Evolutionary conservation across 2,888 invertebrate genomes (phyloP).

Genomic region (Hirudinaria manillensis): DNA sequence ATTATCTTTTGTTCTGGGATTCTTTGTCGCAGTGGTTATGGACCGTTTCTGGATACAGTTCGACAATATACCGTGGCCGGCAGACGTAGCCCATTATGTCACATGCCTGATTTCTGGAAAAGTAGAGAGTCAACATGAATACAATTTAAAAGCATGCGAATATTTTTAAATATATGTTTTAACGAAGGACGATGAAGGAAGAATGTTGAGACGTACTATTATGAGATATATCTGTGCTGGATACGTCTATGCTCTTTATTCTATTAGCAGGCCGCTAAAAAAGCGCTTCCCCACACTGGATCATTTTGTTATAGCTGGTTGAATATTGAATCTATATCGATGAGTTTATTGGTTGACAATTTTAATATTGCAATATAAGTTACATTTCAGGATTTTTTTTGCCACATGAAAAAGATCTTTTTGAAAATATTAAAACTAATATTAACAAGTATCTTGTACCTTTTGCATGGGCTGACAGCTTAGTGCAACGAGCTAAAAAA

Average conservation of each 20-base stretch:
- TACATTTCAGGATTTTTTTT: slow-evolving; percentile 29
- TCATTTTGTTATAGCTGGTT: slow-evolving; percentile 56
- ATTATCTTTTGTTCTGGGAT: slow-evolving; percentile 76
- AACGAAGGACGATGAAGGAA: slow-evolving; percentile 59
- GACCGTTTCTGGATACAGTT: slow-evolving; percentile 20
- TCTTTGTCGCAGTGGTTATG: slow-evolving; percentile 15
- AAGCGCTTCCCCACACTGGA: slow-evolving; percentile 57
- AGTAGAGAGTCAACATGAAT: neutral
- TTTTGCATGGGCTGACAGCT: slow-evolving; percentile 20
- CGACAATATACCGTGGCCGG: slow-evolving; percentile 14
- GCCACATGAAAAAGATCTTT: slow-evolving; percentile 17
- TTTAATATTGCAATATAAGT: no score
- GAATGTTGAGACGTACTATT: slow-evolving; percentile 61
- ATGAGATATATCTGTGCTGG: slow-evolving; percentile 60
- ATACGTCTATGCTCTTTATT: slow-evolving; percentile 60
- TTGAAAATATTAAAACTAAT: slow-evolving; percentile 1
- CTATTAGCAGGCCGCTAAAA: slow-evolving; percentile 63
- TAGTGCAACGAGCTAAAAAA: slow-evolving; percentile 23
- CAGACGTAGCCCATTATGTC: neutral
- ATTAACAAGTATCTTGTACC: slow-evolving; percentile 29
- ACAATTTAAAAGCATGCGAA: neutral
- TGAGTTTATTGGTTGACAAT: neutral
- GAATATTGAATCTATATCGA: neutral
- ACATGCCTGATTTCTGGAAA: slow-evolving; percentile 14
- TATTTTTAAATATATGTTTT: slow-evolving; percentile 37